Evolutionary conservation across 2,797 vertebrate species (phyloP).

Genomic region (Parauchenoglanis punctatus): DNA sequence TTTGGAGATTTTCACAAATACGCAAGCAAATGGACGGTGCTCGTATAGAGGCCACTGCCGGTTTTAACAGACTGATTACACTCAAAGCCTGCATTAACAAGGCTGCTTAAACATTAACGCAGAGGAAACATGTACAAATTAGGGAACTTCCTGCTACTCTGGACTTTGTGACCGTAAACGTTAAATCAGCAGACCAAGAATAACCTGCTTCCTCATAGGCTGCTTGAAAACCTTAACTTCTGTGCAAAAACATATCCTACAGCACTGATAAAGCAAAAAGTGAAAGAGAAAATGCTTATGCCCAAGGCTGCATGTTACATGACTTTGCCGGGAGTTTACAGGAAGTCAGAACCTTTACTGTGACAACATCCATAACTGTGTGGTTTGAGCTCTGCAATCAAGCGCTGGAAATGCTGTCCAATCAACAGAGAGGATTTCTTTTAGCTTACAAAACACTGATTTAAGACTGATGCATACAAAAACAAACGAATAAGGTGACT

Average conservation of each 20-base stretch:
- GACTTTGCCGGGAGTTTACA: not conserved
- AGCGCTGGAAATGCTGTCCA: not conserved
- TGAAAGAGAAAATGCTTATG: not conserved
- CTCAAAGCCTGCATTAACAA: too few species aligned
- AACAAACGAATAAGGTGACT: not conserved
- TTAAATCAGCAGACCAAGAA: not conserved
- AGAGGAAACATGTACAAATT: not conserved
- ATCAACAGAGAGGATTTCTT: not conserved
- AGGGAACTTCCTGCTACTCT: not conserved
- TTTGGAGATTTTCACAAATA: too few species aligned
- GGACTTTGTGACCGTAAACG: not conserved
- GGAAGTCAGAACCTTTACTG: not conserved
- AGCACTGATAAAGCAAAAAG: not conserved
- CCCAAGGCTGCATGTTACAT: not conserved
- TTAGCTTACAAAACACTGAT: too few species aligned
- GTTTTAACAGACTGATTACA: too few species aligned
- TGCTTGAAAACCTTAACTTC: not conserved
- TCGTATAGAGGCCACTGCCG: too few species aligned
- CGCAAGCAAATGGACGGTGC: too few species aligned
- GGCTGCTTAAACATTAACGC: not conserved
- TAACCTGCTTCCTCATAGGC: conserved; percentile 3
- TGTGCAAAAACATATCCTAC: too few species aligned
- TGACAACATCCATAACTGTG: not conserved
- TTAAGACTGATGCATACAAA: not conserved
- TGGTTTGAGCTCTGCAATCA: not conserved